phyloP scores from a whole-genome alignment of 2,797 vertebrate species.

The Gobio occitaniae region DNA sequence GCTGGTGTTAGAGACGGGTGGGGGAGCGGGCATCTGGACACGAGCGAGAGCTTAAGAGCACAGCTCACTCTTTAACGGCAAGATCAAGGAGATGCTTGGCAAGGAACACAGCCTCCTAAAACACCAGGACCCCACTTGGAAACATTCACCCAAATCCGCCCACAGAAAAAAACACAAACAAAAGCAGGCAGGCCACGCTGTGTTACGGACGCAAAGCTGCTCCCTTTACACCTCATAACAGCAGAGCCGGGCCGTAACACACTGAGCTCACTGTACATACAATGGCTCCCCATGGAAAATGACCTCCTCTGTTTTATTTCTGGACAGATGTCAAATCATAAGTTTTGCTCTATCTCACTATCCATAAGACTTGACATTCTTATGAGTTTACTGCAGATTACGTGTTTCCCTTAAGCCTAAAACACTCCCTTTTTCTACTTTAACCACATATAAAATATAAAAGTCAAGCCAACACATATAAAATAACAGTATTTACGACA shows the following conservation, averaged over 20 bases:
- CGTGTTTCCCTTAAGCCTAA: slow-evolving; percentile 34
- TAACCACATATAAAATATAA: slow-evolving; percentile 8
- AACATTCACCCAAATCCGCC: slow-evolving; percentile 52
- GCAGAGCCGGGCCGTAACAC: slow-evolving; percentile 11
- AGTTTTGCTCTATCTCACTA: neutral
- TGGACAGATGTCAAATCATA: slow-evolving; percentile 32
- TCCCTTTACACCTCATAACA: slow-evolving; percentile 44
- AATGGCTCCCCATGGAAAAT: slow-evolving; percentile 29
- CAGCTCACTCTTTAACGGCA: slow-evolving; percentile 53
- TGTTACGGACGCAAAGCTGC: slow-evolving; percentile 37
- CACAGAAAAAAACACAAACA: slow-evolving; percentile 45
- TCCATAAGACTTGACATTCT: slow-evolving; percentile 21
- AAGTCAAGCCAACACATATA: slow-evolving; percentile 1
- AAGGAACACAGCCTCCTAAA: slow-evolving; percentile 56
- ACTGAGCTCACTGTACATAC: slow-evolving; percentile 29
- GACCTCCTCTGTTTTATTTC: slow-evolving; percentile 19
- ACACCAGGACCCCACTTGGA: slow-evolving; percentile 59
- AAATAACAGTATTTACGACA: slow-evolving; percentile 24
- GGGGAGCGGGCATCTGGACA: slow-evolving; percentile 49
- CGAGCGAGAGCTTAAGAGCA: slow-evolving; percentile 43
- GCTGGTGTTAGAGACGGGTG: slow-evolving; percentile 33
- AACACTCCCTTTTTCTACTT: neutral
- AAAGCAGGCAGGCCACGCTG: slow-evolving; percentile 38
- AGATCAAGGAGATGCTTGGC: slow-evolving; percentile 63
- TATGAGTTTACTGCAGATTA: slow-evolving; percentile 9